Evolutionary conservation across 2,888 invertebrate species (phyloP), one percentile per base, ranked within the genome.

Genomic region (Drosophila putrida): DNA sequence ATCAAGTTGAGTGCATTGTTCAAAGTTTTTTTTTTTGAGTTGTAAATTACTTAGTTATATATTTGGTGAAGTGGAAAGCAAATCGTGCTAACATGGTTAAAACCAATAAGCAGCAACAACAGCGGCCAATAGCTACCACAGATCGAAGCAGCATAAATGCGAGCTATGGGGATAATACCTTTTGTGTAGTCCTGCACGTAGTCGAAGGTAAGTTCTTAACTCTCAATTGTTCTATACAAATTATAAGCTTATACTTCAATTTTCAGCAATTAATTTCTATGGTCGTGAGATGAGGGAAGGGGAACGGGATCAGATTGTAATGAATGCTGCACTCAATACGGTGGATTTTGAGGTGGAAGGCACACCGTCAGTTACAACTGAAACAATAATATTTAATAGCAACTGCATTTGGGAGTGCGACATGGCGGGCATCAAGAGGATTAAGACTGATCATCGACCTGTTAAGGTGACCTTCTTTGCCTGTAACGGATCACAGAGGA

Each of bases 401-500:
- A 96, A 96, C 90, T 94, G 96, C 60, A 94, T 96, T 54, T 97
- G 96, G 96, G 96, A 96, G 91, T 95, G 95, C 3, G 95, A 96
- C 78, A 95, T 95, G 92, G 94, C 94, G 78, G 94, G 94, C 66
- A 93, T 96, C 76, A 94, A 96, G 82, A 94, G 94, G 91, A 94
- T 96, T 80, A 93, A 96, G 82, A 95, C 95, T 0, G 95, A 95
- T 54, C 96, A 96, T 93, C 94, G 95, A 0, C 96, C 96, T 0
- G 93, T 96, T 28, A 95, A 96, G 90, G 92, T 96, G 46, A 96
- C 96, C 90, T 95, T 95, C 67, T 94, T 50, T 11, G 43, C 78
- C 15, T 58, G 61, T 41, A 61, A 44, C 11, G 64, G 44, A 6
- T 4, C 13, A 15, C 64, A 61, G 3, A 79, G 83, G 69, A 95